Percentiles rank a stretch among this genome's conserved stretches.
Conservation (phyloP, 2,797 vertebrate genomes). For the Phaenicophaeus curvirostris region DNA sequence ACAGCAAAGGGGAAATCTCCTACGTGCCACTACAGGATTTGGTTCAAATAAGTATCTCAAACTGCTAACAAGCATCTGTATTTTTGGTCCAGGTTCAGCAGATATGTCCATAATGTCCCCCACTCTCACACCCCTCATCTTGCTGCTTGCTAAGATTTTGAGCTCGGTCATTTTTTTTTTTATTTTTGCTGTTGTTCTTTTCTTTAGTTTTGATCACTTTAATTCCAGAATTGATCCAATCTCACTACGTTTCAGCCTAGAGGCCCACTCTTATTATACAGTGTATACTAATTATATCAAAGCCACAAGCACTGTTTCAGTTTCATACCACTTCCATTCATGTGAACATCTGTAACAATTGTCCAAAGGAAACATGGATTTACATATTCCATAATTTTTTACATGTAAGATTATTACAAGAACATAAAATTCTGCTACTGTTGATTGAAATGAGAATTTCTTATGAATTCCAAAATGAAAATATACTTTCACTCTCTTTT, state of each 20-base stretch:
- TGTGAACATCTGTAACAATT: neutral
- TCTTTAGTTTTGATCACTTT: neutral
- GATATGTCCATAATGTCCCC: neutral
- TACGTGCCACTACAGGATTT: neutral
- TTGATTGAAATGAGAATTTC: neutral
- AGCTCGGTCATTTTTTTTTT: neutral
- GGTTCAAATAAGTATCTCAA: neutral
- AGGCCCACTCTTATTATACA: neutral
- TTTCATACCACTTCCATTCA: neutral
- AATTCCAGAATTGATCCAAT: neutral
- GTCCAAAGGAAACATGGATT: neutral
- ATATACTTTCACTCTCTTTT: neutral
- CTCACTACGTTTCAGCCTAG: neutral
- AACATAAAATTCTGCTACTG: neutral
- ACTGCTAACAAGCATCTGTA: neutral
- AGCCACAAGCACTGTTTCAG: neutral
- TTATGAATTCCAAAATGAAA: neutral
- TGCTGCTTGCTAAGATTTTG: neutral
- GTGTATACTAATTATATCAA: neutral
- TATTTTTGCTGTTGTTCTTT: neutral
- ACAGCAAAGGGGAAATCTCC: neutral
- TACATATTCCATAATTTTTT: neutral
- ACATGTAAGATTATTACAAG: neutral
- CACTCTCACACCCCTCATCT: too few relatives aligned
- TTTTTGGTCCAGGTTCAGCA: neutral